Base-by-base conservation (phyloP, 2,888 invertebrate genomes). In the Candidula unifasciata region DNA sequence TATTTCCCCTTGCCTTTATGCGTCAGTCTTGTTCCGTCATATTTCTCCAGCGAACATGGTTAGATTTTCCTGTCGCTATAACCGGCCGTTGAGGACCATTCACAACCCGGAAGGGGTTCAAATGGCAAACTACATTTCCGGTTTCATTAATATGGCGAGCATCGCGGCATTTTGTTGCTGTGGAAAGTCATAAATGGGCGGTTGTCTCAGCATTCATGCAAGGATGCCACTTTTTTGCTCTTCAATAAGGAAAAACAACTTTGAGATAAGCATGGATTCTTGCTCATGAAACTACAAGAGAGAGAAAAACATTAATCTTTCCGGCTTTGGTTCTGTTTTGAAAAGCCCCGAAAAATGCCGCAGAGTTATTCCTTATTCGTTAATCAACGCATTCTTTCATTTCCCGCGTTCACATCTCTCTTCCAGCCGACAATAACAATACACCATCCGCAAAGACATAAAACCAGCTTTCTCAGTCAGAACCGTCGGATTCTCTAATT, bases 71-170 rank as follows among this genome's bases (percentile, higher is more conserved):
- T 64, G 33, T 33, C 1, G 66, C 76, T 68, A 80, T 80, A 71
- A 82, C 64, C 13, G 54, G 16, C 64, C 13, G 52, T 10, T 24
- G 10, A 52, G 2, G 37, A 74, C 44, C 64, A 64, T 66, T 77
- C 69, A 69, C 8, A 33, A 24, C 44, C 44, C 21, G 71, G 54
- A 30, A 60, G 44, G 27, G 35, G 82, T 73, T 82, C 74, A 82
- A 74, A 82, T 60, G 82, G n/a, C 82, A 73, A 74, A 74, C 74
- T 27, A 69, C 33, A 82, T 82, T 82, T 82, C 44, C 74, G 60
- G 64, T 74, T 74, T 66, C 74, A 73, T 74, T 27, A 74, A 82
- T 74, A 73, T 64, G 27, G 30, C 64, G 27, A 66, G 44, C 66
- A 27, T 64, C 71, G 0, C 13, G 30, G 54, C 71, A 37, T 80